These are phyloP conservation scores for Octodon degus DNA, from an alignment of 2,113 vertebrate species.

Conservation along the genomic window DNA sequence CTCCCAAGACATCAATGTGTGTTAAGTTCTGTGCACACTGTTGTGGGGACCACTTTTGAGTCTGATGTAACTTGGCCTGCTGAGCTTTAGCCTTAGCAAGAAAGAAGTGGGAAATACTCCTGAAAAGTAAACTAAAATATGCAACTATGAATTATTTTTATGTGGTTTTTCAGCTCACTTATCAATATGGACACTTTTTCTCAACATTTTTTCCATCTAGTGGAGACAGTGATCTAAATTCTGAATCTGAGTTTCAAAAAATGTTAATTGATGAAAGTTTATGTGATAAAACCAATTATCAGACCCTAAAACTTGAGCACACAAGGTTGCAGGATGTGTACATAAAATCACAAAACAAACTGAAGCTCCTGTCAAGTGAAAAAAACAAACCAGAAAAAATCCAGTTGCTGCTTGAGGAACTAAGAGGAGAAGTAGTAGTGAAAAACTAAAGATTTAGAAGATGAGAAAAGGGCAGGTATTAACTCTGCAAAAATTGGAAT, in stretches of 20 bases:
- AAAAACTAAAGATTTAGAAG: slow-evolving; percentile 93
- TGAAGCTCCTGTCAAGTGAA: slow-evolving; percentile 88
- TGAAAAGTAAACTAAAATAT: slow-evolving; percentile 56
- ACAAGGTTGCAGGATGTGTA: slow-evolving; percentile 91
- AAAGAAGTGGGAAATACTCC: slow-evolving; percentile 68
- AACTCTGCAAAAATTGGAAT: too few species aligned
- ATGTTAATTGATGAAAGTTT: slow-evolving; percentile 94
- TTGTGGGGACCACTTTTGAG: too few species aligned
- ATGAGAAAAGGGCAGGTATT: slow-evolving; percentile 91
- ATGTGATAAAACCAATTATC: slow-evolving; percentile 94
- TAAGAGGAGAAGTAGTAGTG: slow-evolving; percentile 88
- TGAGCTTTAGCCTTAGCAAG: slow-evolving; percentile 61
- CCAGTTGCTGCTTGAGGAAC: slow-evolving; percentile 90
- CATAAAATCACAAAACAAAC: slow-evolving; percentile 88
- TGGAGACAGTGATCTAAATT: slow-evolving; percentile 80
- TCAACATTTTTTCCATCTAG: slow-evolving; percentile 78
- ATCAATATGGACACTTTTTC: slow-evolving; percentile 86
- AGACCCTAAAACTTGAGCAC: slow-evolving; percentile 92
- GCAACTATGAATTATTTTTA: slow-evolving; percentile 59
- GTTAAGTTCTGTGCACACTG: too few species aligned
- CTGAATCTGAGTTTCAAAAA: slow-evolving; percentile 92
- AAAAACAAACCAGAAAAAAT: slow-evolving; percentile 89
- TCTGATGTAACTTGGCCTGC: slow-evolving; percentile 73
- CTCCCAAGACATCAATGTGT: too few species aligned
- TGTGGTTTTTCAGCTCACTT: slow-evolving; percentile 72